Percentiles rank a stretch among this genome's conserved stretches.
Conservation (phyloP, 1,140 invertebrate genomes). For the Ridgeia piscesae region DNA sequence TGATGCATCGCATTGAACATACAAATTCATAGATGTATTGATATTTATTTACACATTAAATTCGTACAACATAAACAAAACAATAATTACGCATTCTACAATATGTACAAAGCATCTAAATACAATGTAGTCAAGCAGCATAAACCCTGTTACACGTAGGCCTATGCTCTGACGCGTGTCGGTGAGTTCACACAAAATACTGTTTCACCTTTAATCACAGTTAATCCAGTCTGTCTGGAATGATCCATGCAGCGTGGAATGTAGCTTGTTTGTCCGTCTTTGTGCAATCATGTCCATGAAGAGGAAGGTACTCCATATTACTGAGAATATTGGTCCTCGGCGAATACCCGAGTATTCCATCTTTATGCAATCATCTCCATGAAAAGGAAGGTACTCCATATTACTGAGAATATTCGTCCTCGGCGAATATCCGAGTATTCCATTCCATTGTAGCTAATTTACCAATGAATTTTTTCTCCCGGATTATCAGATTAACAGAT, state of each 20-base stretch:
- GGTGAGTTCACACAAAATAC: background rate
- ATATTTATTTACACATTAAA: conserved; percentile 13
- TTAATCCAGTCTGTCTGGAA: background rate
- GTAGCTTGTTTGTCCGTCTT: background rate
- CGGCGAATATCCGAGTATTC: background rate
- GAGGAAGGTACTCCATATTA: background rate
- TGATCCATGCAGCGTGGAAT: background rate
- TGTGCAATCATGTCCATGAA: background rate
- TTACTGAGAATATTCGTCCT: background rate
- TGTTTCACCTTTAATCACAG: background rate
- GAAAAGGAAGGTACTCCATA: background rate
- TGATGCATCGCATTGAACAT: background rate
- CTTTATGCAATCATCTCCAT: background rate
- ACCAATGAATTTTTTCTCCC: background rate
- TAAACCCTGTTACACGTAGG: background rate
- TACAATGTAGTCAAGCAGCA: background rate
- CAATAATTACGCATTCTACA: background rate
- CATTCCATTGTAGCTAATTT: background rate
- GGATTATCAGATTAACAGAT: background rate
- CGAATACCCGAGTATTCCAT: background rate
- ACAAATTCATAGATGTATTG: background rate
- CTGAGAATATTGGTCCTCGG: background rate
- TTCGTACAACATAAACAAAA: background rate
- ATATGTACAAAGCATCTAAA: conserved; percentile 6
- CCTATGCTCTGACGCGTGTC: background rate